Base-by-base conservation (phyloP, 2,797 vertebrate genomes). In the Erethizon dorsatum region DNA sequence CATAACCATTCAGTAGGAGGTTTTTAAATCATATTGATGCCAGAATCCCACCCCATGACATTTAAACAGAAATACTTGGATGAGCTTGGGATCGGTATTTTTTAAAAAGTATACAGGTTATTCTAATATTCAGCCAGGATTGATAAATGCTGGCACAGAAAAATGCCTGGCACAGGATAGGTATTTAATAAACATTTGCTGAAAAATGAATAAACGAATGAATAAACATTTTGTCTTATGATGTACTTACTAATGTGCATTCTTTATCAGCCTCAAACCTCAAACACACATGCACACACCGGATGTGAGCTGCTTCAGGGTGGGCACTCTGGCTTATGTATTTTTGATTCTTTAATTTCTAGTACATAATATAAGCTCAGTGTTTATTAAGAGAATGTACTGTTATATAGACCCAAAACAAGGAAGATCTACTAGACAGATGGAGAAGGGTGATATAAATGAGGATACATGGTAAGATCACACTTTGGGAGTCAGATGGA, bases 131-230 rank as follows among this genome's bases (percentile, higher is more conserved):
- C 87, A 97, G 71, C 22, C 80, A 92, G 47, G 28, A 88, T 77
- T 95, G 73, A 88, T 92, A 92, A 96, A 96, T 52, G 10, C 84
- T 90, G 91, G 82, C 88, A 95, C 31, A 41, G 63, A 93, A 56
- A 77, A 96, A 89, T 87, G 41, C 67, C 63, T 96, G 78, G 37
- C 45, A 96, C 57, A 89, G 20, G 94, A 63, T 56, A 91, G 26
- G 65, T 85, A 88, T 96, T 97, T 97, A 93, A 93, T 94, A 95
- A 97, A 90, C 91, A 92, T 96, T 95, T 96, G 33, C n/a, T 88
- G 80, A 96, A 85, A 84, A 95, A 93, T 87, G 73, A 95, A 95
- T 83, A 91, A 65, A 84, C 96, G 79, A 96, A 91, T 96, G 88
- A 94, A 84, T 88, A 93, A 97, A 93, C 4, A 33, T 69, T 83